phyloP scores from a whole-genome alignment of 2,113 vertebrate genomes.

The Pelvicachromis taeniatus region DNA sequence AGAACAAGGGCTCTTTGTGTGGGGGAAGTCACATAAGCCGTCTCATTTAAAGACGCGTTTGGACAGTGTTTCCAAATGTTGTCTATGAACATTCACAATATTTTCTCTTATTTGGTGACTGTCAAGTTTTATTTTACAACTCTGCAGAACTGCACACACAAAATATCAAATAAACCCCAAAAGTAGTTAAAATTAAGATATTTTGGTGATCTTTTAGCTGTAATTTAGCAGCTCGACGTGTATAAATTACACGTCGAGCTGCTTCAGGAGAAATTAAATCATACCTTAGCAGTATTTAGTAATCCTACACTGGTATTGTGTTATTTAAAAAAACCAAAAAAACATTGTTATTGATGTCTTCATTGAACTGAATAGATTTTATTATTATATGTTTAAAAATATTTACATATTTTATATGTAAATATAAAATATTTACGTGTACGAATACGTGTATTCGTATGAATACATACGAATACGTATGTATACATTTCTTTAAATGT shows the following conservation, averaged over 20 bases:
- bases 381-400: neutral
- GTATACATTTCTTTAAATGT: neutral
- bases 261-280: neutral
- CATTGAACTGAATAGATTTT: rapidly evolving
- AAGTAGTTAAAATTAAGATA: rapidly evolving
- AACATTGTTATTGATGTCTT: neutral
- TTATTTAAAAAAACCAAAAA: too few relatives aligned
- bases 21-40: neutral
- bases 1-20: neutral
- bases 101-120: neutral
- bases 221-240: too few relatives aligned
- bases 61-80: neutral
- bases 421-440: too few relatives aligned
- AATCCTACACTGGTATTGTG: neutral
- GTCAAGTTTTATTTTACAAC: neutral
- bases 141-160: neutral
- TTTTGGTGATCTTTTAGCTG: neutral
- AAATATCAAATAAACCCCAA: neutral
- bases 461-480: too few relatives aligned
- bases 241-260: neutral
- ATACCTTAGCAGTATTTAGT: neutral
- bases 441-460: too few relatives aligned
- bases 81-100: neutral
- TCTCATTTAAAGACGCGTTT: neutral
- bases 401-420: too few relatives aligned